Evolutionary conservation across 1,140 invertebrate genomes (phyloP).

Genomic region (Popillia japonica): DNA sequence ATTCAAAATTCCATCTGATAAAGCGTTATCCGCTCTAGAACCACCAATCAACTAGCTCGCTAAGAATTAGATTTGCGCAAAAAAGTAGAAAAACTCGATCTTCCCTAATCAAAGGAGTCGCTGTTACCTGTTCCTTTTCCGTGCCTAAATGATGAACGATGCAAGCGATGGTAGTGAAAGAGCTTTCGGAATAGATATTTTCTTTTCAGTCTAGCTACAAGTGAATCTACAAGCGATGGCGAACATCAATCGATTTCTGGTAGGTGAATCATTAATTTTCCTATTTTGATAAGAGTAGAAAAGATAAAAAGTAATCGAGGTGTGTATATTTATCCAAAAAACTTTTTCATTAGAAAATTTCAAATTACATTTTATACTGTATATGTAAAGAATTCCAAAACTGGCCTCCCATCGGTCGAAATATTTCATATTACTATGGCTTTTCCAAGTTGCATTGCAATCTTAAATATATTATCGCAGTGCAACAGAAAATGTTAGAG

Average conservation of each 20-base stretch:
- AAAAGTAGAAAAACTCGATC: conserved; percentile 26
- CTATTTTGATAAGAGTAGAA: background rate
- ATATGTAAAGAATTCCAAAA: too few relatives aligned
- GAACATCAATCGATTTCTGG: background rate
- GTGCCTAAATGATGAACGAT: conserved; percentile 23
- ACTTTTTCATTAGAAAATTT: background rate
- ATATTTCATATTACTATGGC: too few relatives aligned
- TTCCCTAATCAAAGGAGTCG: conserved; percentile 17
- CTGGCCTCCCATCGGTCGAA: too few relatives aligned
- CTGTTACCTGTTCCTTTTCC: conserved; percentile 8
- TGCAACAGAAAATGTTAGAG: too few relatives aligned
- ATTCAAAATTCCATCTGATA: background rate
- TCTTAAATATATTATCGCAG: too few relatives aligned
- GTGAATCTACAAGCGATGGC: background rate
- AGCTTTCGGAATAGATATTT: conserved; percentile 14
- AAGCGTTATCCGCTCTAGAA: background rate
- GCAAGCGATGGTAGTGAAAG: background rate
- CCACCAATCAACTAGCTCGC: conserved; percentile 25
- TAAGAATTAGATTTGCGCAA: conserved; percentile 16
- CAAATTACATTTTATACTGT: background rate
- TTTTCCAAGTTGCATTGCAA: too few relatives aligned
- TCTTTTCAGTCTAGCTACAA: background rate
- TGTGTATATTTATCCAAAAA: too few relatives aligned
- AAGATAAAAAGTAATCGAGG: background rate
- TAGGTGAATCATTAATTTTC: background rate